These are phyloP conservation scores for Anastatus disparis DNA, from an alignment of 1,140 invertebrate genomes.

Conservation along the genomic window DNA sequence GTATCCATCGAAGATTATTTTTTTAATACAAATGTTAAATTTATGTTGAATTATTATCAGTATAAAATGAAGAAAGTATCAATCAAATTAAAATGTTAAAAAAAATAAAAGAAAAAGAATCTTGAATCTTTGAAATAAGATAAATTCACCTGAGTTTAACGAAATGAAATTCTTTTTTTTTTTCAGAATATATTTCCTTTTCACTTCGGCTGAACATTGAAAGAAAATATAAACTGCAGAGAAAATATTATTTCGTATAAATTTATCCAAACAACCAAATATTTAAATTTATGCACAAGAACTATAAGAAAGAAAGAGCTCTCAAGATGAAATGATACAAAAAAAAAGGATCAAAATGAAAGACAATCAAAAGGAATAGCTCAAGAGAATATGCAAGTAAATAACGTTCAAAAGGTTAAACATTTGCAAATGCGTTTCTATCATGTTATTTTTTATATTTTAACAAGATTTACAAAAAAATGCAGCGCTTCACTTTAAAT, in stretches of 20 bases:
- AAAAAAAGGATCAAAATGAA: neutral
- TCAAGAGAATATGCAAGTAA: no score
- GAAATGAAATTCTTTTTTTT: no score
- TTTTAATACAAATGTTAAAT: no score
- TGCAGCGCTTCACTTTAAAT: no score
- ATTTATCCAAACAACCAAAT: neutral
- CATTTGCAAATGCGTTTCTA: neutral
- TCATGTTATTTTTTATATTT: neutral
- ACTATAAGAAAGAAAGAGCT: neutral
- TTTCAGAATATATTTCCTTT: neutral
- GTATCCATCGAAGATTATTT: no score
- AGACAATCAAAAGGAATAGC: neutral
- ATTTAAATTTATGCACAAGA: neutral
- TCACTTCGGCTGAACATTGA: neutral
- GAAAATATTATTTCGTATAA: no score
- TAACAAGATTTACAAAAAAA: neutral
- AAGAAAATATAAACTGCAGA: neutral
- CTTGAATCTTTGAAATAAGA: neutral
- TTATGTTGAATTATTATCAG: no score
- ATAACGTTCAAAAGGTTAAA: neutral
- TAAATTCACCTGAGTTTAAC: no score
- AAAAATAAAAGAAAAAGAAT: no score
- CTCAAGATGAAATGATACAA: no score
- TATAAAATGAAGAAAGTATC: no score
- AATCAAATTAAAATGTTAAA: no score